phyloP scores from a whole-genome alignment of 2,888 invertebrate genomes.

The Sinotaia quadrata region DNA sequence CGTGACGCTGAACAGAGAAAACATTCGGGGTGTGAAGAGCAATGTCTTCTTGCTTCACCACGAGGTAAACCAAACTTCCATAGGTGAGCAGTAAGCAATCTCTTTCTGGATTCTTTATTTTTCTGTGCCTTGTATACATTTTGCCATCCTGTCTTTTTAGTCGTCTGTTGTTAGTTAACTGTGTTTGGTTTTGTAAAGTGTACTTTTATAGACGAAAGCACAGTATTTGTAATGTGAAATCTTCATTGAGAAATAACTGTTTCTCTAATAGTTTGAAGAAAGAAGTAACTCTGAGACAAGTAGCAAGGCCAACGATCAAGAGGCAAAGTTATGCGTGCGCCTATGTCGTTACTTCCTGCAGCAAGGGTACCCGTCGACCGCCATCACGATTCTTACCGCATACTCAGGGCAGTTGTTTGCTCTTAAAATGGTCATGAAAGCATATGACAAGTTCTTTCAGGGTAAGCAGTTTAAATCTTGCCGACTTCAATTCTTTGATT shows the following conservation, averaged over 20 bases:
- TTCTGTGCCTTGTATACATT: background rate
- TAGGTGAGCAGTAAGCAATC: background rate
- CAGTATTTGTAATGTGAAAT: too few relatives aligned
- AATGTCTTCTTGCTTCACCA: slow-evolving; percentile 56
- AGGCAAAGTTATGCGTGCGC: slow-evolving; percentile 57
- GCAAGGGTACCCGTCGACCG: slow-evolving; percentile 57
- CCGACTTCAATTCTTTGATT: too few relatives aligned
- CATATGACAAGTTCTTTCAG: background rate
- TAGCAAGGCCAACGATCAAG: slow-evolving; percentile 62
- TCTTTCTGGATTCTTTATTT: background rate
- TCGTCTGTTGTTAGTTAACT: background rate
- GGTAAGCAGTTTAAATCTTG: too few relatives aligned
- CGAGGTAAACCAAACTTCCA: slow-evolving; percentile 33
- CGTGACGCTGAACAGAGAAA: slow-evolving; percentile 38
- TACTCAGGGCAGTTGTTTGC: slow-evolving; percentile 65
- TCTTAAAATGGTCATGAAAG: slow-evolving; percentile 54
- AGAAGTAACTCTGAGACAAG: slow-evolving; percentile 42
- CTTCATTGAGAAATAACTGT: too few relatives aligned
- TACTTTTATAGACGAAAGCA: too few relatives aligned
- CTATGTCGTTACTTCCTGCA: slow-evolving; percentile 61
- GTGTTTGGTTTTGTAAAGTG: background rate
- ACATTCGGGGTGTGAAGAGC: slow-evolving; percentile 45
- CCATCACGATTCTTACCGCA: slow-evolving; percentile 67
- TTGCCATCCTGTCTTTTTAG: too few relatives aligned
- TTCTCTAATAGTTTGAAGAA: slow-evolving; percentile 40